phyloP scores from a whole-genome alignment of 1,140 invertebrate species.

The Euura saliciscinereae region DNA sequence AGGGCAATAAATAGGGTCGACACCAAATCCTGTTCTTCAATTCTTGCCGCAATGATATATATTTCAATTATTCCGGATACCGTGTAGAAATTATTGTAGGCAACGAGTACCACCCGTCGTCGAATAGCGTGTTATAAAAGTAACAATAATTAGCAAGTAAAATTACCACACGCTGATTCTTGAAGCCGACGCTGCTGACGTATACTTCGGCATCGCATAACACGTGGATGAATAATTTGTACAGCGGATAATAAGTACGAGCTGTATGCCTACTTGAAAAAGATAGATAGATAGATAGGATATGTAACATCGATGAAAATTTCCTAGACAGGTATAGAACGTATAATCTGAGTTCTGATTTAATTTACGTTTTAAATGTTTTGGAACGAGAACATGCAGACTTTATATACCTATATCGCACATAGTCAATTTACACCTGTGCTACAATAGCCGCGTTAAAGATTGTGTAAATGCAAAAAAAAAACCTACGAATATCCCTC shows the following conservation, averaged over 20 bases:
- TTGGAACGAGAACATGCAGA: conserved; percentile 11
- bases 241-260: neutral
- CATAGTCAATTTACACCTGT: conserved; percentile 8
- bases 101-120: too few species aligned
- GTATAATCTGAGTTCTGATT: conserved; percentile 9
- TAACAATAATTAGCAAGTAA: too few species aligned
- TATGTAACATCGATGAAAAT: neutral
- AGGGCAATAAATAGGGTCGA: too few species aligned
- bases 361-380: neutral
- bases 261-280: too few species aligned
- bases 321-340: neutral
- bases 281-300: neutral
- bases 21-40: too few species aligned
- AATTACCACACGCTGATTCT: too few species aligned
- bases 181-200: neutral
- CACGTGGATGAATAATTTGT: neutral
- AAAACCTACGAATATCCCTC: too few species aligned
- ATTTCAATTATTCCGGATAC: too few species aligned
- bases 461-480: neutral
- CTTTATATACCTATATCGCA: neutral
- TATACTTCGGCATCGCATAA: neutral
- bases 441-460: conserved; percentile 11
- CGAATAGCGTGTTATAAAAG: too few species aligned
- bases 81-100: too few species aligned
- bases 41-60: too few species aligned